Conservation (phyloP, 2,797 vertebrate species). For the Coracias cyanogaster region DNA sequence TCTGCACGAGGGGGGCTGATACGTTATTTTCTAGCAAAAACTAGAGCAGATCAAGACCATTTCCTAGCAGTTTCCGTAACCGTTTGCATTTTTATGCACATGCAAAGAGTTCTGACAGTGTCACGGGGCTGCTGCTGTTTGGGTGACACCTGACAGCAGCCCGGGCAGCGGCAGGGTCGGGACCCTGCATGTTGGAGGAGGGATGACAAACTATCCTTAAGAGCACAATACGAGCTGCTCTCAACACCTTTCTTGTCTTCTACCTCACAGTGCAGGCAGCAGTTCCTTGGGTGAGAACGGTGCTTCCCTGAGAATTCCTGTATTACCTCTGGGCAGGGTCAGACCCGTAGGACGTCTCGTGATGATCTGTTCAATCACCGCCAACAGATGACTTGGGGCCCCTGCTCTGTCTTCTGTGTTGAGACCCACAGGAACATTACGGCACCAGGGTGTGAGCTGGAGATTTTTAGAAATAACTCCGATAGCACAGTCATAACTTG, state of each 20-base stretch:
- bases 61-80: not conserved
- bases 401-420: not conserved
- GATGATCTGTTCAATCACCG: not conserved
- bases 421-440: not conserved
- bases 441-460: not conserved
- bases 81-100: not conserved
- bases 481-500: not conserved
- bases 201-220: not conserved
- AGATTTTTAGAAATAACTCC: not conserved
- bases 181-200: not conserved
- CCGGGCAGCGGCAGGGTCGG: not conserved
- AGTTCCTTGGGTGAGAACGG: not conserved
- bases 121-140: not conserved
- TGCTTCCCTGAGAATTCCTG: accelerated
- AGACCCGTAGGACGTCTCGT: not conserved
- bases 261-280: not conserved
- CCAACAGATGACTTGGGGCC: not conserved
- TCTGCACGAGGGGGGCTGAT: not conserved
- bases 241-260: not conserved
- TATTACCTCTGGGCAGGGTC: not conserved
- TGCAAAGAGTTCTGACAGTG: not conserved
- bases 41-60: not conserved
- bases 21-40: not conserved
- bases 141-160: not conserved
- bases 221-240: not conserved